These are phyloP conservation scores for Cheilinus undulatus DNA, from an alignment of 2,113 vertebrate genomes.

Conservation along the genomic window DNA sequence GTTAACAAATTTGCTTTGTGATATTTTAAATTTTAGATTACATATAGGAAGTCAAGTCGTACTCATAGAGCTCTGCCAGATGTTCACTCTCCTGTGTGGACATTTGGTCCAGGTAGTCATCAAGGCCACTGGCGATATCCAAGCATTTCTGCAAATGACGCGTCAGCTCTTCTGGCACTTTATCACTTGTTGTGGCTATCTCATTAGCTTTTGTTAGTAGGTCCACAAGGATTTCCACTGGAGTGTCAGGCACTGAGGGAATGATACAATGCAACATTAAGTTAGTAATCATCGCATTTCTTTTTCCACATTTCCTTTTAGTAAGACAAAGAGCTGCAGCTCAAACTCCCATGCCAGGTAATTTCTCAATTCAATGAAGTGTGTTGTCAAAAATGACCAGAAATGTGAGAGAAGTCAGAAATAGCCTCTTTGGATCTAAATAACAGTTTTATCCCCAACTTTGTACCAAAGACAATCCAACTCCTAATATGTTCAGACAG, in stretches of 20 bases:
- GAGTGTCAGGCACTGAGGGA: slow-evolving; percentile 77
- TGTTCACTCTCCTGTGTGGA: slow-evolving; percentile 73
- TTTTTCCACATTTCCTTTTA: too few species aligned
- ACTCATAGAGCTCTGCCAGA: slow-evolving; percentile 76
- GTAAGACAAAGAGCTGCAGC: too few species aligned
- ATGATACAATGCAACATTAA: background rate
- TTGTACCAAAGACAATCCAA: too few species aligned
- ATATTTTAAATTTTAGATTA: background rate
- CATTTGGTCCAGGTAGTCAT: slow-evolving; percentile 80
- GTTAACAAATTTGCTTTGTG: background rate
- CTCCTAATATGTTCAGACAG: too few species aligned
- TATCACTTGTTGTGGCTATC: slow-evolving; percentile 62
- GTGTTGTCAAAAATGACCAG: too few species aligned
- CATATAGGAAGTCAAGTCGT: background rate
- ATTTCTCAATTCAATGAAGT: too few species aligned
- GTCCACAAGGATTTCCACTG: slow-evolving; percentile 78
- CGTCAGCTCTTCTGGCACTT: slow-evolving; percentile 76
- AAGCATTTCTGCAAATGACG: slow-evolving; percentile 81
- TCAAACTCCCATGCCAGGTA: too few species aligned
- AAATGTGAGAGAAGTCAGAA: too few species aligned
- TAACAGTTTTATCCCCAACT: too few species aligned
- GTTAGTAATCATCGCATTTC: background rate
- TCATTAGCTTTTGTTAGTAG: slow-evolving; percentile 83
- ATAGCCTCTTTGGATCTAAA: too few species aligned
- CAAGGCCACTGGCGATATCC: slow-evolving; percentile 80